These are phyloP conservation scores for Coelopa frigida DNA, from an alignment of 1,140 invertebrate species.

Conservation along the genomic window DNA sequence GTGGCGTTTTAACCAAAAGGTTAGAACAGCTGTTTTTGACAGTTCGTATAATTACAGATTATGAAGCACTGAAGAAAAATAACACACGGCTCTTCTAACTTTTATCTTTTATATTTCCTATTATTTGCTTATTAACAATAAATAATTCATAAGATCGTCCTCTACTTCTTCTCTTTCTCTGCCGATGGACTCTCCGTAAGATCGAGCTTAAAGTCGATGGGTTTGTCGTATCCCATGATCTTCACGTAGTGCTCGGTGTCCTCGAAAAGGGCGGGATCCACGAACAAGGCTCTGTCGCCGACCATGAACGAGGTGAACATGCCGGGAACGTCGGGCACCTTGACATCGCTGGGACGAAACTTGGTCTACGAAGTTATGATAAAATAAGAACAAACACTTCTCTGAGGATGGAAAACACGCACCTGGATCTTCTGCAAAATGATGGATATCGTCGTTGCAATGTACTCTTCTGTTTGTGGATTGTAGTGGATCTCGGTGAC, in stretches of 20 bases:
- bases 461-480: constrained; percentile 54
- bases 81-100: neutral
- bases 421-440: constrained; percentile 59
- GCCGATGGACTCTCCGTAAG: neutral
- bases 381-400: neutral
- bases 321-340: constrained; percentile 67
- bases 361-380: constrained; percentile 50
- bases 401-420: constrained; percentile 3
- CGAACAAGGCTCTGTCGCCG: constrained; percentile 64
- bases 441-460: constrained; percentile 61
- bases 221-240: constrained; percentile 88
- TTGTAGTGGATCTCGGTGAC: constrained; percentile 70
- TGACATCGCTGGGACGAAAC: constrained; percentile 69
- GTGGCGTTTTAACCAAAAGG: too few species aligned
- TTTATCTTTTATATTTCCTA: neutral
- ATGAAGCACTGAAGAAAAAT: neutral
- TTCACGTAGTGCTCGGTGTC: constrained; percentile 66
- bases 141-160: neutral
- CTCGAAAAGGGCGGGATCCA: constrained; percentile 63
- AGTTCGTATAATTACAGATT: neutral
- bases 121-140: neutral
- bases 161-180: neutral
- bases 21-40: neutral
- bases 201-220: constrained; percentile 67
- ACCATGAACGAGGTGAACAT: constrained; percentile 72